Conservation (phyloP, 1,140 invertebrate genomes). For the Triops longicaudatus region DNA sequence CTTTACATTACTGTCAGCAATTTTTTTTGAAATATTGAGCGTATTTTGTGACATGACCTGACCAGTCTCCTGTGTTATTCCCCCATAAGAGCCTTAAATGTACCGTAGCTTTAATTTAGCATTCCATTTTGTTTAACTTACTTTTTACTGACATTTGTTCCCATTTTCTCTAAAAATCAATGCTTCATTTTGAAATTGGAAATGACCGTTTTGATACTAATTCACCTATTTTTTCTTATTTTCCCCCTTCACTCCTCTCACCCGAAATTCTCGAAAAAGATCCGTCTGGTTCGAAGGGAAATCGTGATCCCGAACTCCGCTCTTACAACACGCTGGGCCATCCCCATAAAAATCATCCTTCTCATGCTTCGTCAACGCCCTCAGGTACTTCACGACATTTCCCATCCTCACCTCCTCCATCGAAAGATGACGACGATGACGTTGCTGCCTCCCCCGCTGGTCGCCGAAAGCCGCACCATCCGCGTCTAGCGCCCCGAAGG, state of each 20-base stretch:
- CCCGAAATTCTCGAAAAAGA: not conserved
- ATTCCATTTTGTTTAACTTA: too few relatives aligned
- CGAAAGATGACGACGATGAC: not conserved
- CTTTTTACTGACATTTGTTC: too few relatives aligned
- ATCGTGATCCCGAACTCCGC: not conserved
- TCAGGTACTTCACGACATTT: not conserved
- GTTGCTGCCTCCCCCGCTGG: not conserved
- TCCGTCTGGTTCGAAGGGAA: not conserved
- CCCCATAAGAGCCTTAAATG: too few relatives aligned
- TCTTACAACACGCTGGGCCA: constrained; percentile 5
- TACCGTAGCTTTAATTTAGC: too few relatives aligned
- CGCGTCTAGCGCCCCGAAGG: constrained; percentile 26
- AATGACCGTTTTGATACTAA: too few relatives aligned
- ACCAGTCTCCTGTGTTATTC: too few relatives aligned
- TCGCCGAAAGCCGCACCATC: not conserved
- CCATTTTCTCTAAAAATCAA: too few relatives aligned
- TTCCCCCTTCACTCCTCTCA: not conserved
- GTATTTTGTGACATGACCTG: too few relatives aligned
- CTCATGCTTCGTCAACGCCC: not conserved
- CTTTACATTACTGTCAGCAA: too few relatives aligned
- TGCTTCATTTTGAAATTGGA: too few relatives aligned
- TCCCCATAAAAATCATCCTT: not conserved
- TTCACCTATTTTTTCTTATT: not conserved
- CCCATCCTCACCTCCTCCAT: not conserved
- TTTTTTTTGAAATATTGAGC: too few relatives aligned